These are phyloP conservation scores for Sandelia bainsii DNA, from an alignment of 2,797 vertebrate species.

Conservation along the genomic window DNA sequence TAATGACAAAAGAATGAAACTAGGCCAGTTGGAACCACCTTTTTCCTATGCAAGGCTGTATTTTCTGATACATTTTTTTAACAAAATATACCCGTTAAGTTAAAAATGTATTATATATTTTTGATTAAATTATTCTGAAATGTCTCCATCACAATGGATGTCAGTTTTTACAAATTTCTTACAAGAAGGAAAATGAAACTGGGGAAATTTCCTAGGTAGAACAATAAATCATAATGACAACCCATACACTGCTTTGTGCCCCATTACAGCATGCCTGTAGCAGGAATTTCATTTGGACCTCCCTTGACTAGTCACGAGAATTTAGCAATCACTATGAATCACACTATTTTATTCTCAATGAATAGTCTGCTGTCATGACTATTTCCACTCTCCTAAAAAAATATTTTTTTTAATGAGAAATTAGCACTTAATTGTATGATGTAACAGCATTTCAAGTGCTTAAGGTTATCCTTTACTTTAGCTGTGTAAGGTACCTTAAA, in stretches of 20 bases:
- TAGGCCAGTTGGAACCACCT: conserved; percentile 27
- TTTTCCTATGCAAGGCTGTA: not conserved
- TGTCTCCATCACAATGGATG: not conserved
- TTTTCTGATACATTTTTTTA: not conserved
- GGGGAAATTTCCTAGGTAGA: not conserved
- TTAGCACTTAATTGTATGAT: not conserved
- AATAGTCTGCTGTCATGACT: conserved; percentile 4
- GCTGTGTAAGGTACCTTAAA: too few species aligned
- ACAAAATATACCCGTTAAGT: not conserved
- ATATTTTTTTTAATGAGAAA: not conserved
- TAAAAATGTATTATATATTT: not conserved
- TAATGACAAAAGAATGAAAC: conserved; percentile 51
- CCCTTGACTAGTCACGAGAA: conserved; percentile 49
- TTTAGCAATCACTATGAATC: conserved; percentile 32
- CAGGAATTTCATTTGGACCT: conserved; percentile 50
- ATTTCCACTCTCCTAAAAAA: not conserved
- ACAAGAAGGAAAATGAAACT: conserved; percentile 22
- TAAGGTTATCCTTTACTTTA: not conserved
- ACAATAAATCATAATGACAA: conserved; percentile 62
- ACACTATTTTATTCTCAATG: conserved; percentile 1
- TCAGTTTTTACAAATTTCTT: conserved; percentile 27
- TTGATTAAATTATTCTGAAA: not conserved
- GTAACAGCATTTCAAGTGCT: not conserved
- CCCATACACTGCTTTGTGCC: conserved; percentile 37
- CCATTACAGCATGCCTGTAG: conserved; percentile 42